phyloP scores from a whole-genome alignment of 1,140 invertebrate species.

The Cotesia glomerata region DNA sequence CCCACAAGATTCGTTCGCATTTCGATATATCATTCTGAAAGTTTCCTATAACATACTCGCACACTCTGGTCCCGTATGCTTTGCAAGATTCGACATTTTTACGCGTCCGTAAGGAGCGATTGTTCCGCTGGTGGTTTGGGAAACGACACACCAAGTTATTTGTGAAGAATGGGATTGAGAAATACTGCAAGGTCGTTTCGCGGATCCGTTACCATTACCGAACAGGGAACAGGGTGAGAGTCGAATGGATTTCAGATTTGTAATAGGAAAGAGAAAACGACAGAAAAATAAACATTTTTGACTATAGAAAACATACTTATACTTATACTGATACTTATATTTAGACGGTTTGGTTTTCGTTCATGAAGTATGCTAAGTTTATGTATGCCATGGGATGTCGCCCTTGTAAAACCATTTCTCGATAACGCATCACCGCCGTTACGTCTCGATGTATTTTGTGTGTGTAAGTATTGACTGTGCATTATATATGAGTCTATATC shows the following conservation, averaged over 20 bases:
- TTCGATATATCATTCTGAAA: constrained; percentile 21
- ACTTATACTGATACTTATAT: not conserved
- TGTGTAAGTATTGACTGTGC: constrained; percentile 30
- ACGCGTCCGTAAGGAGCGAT: constrained; percentile 55
- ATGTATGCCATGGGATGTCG: constrained; percentile 59
- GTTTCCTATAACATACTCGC: not conserved
- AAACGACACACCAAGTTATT: not conserved
- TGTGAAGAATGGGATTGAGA: constrained; percentile 5
- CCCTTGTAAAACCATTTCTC: constrained; percentile 63
- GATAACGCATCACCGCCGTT: constrained; percentile 57
- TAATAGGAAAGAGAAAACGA: not conserved
- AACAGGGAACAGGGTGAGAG: not conserved
- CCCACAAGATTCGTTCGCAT: not conserved
- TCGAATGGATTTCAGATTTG: not conserved
- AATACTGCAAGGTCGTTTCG: constrained; percentile 15
- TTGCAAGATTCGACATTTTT: constrained; percentile 45
- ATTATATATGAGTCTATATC: constrained; percentile 58
- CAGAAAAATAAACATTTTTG: not conserved
- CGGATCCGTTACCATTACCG: constrained; percentile 26
- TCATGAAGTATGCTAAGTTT: constrained; percentile 51
- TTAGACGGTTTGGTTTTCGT: constrained; percentile 25
- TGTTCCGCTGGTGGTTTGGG: constrained; percentile 37
- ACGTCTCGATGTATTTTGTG: constrained; percentile 31
- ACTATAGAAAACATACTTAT: not conserved
- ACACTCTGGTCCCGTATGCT: not conserved